These are phyloP conservation scores for Nothura maculosa DNA, from an alignment of 2,797 vertebrate genomes.

Conservation along the genomic window DNA sequence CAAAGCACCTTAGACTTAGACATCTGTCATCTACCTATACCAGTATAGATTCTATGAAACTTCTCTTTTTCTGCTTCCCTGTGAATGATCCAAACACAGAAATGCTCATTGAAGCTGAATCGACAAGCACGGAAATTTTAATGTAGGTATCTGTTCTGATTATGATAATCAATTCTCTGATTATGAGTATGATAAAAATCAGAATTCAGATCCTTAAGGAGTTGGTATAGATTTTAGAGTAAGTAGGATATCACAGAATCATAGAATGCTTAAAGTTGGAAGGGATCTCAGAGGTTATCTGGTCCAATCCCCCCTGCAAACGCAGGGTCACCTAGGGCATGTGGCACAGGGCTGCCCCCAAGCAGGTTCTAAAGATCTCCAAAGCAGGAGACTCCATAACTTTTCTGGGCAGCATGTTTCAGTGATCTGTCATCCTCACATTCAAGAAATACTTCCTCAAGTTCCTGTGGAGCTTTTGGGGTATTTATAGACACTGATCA, in stretches of 20 bases:
- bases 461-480: too few relatives aligned
- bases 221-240: neutral
- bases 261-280: too few relatives aligned
- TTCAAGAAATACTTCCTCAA: too few relatives aligned
- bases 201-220: neutral
- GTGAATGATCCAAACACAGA: neutral
- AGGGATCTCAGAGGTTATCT: too few relatives aligned
- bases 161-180: neutral
- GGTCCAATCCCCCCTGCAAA: too few relatives aligned
- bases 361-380: too few relatives aligned
- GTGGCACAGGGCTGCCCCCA: too few relatives aligned
- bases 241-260: neutral
- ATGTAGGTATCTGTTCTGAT: neutral
- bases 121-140: neutral
- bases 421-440: too few relatives aligned
- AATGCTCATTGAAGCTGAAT: neutral
- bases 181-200: neutral
- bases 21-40: neutral
- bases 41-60: rapidly evolving
- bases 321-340: too few relatives aligned
- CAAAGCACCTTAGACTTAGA: neutral
- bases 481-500: too few relatives aligned
- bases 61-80: neutral
- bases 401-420: too few relatives aligned
- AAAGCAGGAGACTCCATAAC: too few relatives aligned